Evolutionary conservation across 2,888 invertebrate genomes (phyloP).

Genomic region (Lasioglossum figueresi): DNA sequence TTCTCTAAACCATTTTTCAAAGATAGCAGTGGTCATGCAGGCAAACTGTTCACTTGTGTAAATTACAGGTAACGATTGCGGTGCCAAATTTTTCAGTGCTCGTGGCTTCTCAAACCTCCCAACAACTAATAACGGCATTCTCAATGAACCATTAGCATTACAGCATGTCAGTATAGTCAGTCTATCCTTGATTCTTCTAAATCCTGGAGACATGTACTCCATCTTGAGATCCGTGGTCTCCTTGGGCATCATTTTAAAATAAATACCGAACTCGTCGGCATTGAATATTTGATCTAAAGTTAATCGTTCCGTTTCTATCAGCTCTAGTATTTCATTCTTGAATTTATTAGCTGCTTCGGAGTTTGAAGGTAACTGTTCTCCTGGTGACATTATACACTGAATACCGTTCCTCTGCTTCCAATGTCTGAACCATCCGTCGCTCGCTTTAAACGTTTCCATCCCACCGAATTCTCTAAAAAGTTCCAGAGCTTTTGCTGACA

Average conservation of each 20-base stretch:
- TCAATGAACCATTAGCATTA: neutral
- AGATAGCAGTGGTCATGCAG: neutral
- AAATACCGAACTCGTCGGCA: neutral
- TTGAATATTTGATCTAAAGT: neutral
- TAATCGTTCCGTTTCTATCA: neutral
- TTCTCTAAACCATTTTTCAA: neutral
- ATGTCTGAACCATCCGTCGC: neutral
- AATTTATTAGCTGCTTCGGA: neutral
- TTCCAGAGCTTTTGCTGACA: neutral
- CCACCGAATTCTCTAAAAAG: neutral
- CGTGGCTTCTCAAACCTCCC: neutral
- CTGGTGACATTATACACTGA: neutral
- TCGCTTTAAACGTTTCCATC: neutral
- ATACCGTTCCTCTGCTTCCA: neutral
- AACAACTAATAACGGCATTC: neutral
- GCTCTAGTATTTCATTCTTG: neutral
- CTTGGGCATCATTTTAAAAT: slow-evolving; percentile 7
- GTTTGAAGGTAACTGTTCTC: neutral
- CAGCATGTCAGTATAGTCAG: neutral
- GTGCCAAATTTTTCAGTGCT: slow-evolving; percentile 14
- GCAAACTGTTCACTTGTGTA: neutral
- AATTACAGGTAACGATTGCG: neutral
- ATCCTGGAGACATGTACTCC: neutral
- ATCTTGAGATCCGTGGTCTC: neutral
- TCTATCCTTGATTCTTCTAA: neutral